Percentiles rank a stretch among this genome's conserved stretches.
Evolutionary conservation across 1,140 invertebrate genomes (phyloP).

Genomic region (Drosophila takahashii): DNA sequence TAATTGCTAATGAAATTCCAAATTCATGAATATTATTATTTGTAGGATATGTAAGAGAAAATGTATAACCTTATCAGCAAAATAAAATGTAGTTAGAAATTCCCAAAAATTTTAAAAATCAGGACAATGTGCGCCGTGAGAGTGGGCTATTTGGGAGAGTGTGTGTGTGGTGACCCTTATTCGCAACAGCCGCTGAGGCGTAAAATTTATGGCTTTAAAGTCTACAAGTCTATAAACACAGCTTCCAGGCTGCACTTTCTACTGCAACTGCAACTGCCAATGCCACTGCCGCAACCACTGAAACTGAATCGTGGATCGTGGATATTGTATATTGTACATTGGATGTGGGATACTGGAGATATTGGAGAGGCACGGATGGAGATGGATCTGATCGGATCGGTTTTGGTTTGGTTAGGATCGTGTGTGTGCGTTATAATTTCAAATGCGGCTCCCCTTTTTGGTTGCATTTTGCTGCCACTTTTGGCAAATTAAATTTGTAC

Average conservation of each 20-base stretch:
- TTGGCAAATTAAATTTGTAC: conserved; percentile 83
- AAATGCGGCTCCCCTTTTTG: conserved; percentile 76
- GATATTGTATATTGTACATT: conserved; percentile 36
- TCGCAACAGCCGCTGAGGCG: conserved; percentile 78
- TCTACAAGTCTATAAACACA: conserved; percentile 82
- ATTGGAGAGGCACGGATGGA: conserved; percentile 5
- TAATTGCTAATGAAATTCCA: no score
- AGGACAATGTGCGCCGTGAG: conserved; percentile 19
- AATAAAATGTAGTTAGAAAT: neutral
- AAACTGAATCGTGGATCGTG: conserved; percentile 41
- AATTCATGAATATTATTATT: no score
- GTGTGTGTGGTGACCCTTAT: conserved; percentile 78
- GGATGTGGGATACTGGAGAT: conserved; percentile 8
- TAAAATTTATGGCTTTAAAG: conserved; percentile 83
- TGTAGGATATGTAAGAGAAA: no score
- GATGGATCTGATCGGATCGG: conserved; percentile 20
- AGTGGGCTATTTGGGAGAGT: conserved; percentile 16
- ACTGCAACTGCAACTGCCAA: conserved; percentile 59
- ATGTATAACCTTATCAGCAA: neutral
- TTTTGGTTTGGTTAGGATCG: neutral
- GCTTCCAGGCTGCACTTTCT: conserved; percentile 77
- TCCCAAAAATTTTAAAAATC: neutral
- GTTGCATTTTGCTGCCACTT: conserved; percentile 80
- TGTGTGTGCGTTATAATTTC: conserved; percentile 75
- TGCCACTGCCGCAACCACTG: conserved; percentile 17